Evolutionary conservation across 2,888 invertebrate species (phyloP).

Genomic region (Neoascia interrupta): DNA sequence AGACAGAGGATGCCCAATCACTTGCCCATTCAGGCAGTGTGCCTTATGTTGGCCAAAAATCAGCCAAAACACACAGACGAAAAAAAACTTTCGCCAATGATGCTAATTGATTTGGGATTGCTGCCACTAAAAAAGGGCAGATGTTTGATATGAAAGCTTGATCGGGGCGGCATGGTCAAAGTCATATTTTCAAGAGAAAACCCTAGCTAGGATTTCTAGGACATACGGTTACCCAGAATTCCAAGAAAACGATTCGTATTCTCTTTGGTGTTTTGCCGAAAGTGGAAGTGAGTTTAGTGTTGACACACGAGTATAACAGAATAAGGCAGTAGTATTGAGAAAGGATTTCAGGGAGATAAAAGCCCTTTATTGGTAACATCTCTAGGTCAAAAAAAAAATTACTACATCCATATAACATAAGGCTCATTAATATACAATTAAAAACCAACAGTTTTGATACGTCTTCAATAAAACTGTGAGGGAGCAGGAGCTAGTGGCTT

Average conservation of each 20-base stretch:
- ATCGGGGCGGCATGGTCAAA: constrained; percentile 61
- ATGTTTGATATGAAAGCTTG: constrained; percentile 66
- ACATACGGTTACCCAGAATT: constrained; percentile 52
- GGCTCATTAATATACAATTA: too few relatives aligned
- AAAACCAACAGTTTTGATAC: too few relatives aligned
- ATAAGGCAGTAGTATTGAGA: too few relatives aligned
- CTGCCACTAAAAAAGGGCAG: constrained; percentile 56
- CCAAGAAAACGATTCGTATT: constrained; percentile 42
- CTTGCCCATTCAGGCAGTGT: constrained; percentile 4
- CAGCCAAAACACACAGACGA: not conserved
- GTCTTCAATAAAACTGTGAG: too few relatives aligned
- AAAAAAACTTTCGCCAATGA: constrained; percentile 40
- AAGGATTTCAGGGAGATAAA: too few relatives aligned
- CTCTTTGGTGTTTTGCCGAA: too few relatives aligned
- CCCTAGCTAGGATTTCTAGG: constrained; percentile 64
- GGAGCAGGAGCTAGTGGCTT: too few relatives aligned
- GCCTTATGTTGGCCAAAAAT: constrained; percentile 45
- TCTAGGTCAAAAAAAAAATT: too few relatives aligned
- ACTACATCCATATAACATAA: too few relatives aligned
- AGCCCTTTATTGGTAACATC: too few relatives aligned
- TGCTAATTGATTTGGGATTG: constrained; percentile 66
- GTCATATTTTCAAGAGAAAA: constrained; percentile 51
- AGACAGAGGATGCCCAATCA: not conserved
- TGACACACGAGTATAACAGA: too few relatives aligned
- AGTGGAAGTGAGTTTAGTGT: too few relatives aligned